These are phyloP conservation scores for Sthenelais limicola DNA, from an alignment of 2,888 invertebrate species.

Conservation along the genomic window DNA sequence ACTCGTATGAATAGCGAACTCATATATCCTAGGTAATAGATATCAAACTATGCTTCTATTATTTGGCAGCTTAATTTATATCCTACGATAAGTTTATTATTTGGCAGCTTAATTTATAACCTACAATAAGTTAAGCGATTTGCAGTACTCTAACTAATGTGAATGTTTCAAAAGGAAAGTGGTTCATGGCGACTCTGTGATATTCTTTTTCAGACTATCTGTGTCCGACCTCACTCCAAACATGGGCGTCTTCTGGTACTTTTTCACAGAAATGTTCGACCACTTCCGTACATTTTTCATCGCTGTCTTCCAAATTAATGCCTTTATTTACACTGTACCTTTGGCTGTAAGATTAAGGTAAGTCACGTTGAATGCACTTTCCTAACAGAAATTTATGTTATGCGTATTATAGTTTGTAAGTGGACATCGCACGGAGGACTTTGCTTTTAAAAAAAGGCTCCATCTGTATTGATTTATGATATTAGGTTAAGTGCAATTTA, in stretches of 20 bases:
- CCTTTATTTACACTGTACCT: slow-evolving; percentile 91
- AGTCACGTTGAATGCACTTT: too few species aligned
- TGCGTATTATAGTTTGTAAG: too few species aligned
- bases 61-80: too few species aligned
- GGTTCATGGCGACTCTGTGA: background rate
- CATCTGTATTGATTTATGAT: background rate
- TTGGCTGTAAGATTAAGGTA: slow-evolving; percentile 76
- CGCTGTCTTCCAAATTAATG: slow-evolving; percentile 97
- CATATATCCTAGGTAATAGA: background rate
- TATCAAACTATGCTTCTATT: too few species aligned
- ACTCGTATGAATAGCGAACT: background rate
- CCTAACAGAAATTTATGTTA: too few species aligned
- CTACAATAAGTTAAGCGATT: background rate
- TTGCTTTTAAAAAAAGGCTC: background rate
- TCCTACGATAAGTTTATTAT: too few species aligned
- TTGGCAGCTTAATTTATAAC: background rate
- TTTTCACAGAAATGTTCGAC: slow-evolving; percentile 99
- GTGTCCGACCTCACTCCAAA: slow-evolving; percentile 97
- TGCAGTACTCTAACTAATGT: background rate
- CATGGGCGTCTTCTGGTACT: slow-evolving; percentile 99
- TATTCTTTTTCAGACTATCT: slow-evolving; percentile 82
- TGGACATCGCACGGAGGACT: background rate
- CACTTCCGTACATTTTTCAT: slow-evolving; percentile 96
- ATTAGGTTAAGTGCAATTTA: too few species aligned
- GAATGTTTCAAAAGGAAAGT: background rate